These are phyloP conservation scores for Ptiloglossa arizonensis DNA, from an alignment of 1,140 invertebrate genomes.

Conservation along the genomic window DNA sequence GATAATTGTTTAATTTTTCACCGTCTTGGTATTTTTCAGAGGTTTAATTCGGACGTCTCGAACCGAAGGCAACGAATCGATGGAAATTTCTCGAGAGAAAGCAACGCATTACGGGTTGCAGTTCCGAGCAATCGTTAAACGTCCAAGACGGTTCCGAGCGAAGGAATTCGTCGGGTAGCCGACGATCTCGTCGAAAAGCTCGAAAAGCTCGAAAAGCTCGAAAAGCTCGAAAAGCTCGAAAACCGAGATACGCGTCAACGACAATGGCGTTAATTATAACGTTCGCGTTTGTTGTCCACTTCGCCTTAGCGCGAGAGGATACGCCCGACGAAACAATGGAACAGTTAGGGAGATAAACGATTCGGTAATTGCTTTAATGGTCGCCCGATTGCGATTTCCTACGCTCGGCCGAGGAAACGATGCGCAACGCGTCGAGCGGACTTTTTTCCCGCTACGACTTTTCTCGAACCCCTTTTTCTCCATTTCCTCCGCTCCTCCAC, in stretches of 20 bases:
- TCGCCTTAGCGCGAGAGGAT: not conserved
- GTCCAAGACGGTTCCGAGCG: too few relatives aligned
- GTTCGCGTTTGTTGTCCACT: too few relatives aligned
- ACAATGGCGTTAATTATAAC: conserved; percentile 21
- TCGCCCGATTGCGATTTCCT: conserved; percentile 42
- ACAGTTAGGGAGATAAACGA: conserved; percentile 26
- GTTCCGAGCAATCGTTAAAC: too few relatives aligned
- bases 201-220: not conserved
- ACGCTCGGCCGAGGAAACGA: not conserved
- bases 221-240: not conserved
- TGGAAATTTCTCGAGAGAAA: too few relatives aligned
- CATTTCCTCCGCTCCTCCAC: conserved; percentile 45
- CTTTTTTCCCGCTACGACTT: not conserved
- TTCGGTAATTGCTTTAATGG: conserved; percentile 47
- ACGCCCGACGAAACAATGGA: conserved; percentile 27
- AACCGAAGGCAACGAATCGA: not conserved
- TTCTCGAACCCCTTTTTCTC: not conserved
- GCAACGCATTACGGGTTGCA: too few relatives aligned
- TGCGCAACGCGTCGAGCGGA: not conserved
- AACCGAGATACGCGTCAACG: conserved; percentile 2
- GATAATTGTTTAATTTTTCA: not conserved
- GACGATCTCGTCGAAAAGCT: too few relatives aligned
- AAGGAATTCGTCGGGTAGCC: too few relatives aligned
- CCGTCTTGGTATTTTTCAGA: not conserved
- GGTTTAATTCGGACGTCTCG: not conserved